A percentile compares a stretch with the other conserved stretches of the same genome.
These are phyloP conservation scores for Oligia fasciuncula DNA, from an alignment of 2,888 invertebrate species.

Conservation along the genomic window DNA sequence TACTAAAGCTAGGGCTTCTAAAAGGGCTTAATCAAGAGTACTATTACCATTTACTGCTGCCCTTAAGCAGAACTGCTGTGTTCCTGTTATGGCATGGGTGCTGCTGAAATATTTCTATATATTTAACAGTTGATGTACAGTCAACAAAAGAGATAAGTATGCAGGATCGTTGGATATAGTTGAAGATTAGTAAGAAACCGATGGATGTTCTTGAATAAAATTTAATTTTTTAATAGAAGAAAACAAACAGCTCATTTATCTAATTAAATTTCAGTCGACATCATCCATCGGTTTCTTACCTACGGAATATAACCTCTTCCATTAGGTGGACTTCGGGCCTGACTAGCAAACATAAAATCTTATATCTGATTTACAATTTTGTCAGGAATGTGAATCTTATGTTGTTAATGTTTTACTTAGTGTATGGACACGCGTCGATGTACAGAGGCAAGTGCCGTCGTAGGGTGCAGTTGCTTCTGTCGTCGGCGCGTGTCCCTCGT, in stretches of 20 bases:
- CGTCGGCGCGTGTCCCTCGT: not conserved
- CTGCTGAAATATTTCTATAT: not conserved
- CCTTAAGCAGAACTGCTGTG: not conserved
- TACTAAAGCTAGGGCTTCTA: not conserved
- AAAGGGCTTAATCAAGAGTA: not conserved
- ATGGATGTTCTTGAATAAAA: too few species aligned
- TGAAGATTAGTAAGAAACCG: too few species aligned
- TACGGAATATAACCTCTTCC: not conserved
- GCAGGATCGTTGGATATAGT: too few species aligned
- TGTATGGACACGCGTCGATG: not conserved
- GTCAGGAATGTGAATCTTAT: not conserved
- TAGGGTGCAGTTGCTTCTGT: not conserved
- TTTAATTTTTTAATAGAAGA: too few species aligned
- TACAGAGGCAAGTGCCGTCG: not conserved
- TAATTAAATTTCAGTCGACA: too few species aligned
- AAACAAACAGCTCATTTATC: too few species aligned
- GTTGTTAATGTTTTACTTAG: not conserved
- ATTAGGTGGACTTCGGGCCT: too few species aligned
- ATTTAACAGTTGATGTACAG: not conserved
- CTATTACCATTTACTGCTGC: not conserved
- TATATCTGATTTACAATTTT: not conserved
- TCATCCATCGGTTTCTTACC: too few species aligned
- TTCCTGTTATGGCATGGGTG: not conserved
- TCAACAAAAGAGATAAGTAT: too few species aligned
- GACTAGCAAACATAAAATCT: not conserved